Conservation (phyloP, 2,797 vertebrate species). For the Enteromius radiatus region DNA sequence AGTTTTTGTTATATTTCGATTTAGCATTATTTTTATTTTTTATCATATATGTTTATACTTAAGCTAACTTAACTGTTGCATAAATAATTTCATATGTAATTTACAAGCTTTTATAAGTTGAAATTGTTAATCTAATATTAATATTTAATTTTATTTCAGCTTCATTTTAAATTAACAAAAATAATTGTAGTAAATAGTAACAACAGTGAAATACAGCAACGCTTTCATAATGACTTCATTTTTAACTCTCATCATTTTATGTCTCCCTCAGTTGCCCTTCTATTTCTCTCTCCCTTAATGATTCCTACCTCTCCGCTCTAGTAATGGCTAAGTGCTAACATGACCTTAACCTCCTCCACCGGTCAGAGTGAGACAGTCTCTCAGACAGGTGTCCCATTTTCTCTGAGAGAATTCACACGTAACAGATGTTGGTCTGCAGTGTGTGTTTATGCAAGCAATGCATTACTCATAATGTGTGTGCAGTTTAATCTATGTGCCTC, state of each 20-base stretch:
- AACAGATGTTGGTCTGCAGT: conserved; percentile 9
- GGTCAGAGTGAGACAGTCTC: neutral
- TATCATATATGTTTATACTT: too few relatives aligned
- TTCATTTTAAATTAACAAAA: neutral
- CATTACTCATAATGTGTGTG: conserved; percentile 6
- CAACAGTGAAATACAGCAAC: neutral
- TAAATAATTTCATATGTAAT: neutral
- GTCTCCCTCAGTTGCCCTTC: conserved; percentile 6
- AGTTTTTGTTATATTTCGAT: neutral
- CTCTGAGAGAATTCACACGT: conserved; percentile 4
- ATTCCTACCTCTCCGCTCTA: conserved; percentile 5
- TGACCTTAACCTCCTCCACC: conserved; percentile 38
- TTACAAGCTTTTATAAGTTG: neutral
- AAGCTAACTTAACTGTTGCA: too few relatives aligned
- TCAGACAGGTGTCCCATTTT: conserved; percentile 29
- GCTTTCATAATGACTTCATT: neutral
- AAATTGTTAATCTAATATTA: neutral
- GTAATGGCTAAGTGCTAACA: conserved; percentile 32
- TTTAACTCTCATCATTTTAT: neutral
- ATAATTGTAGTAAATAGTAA: neutral
- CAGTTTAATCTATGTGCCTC: conserved; percentile 14
- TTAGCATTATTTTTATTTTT: neutral
- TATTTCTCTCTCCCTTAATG: neutral
- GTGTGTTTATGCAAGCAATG: conserved; percentile 4
- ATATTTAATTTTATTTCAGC: neutral